Conservation (phyloP, 2,888 invertebrate genomes). For the Pollenia amentaria region DNA sequence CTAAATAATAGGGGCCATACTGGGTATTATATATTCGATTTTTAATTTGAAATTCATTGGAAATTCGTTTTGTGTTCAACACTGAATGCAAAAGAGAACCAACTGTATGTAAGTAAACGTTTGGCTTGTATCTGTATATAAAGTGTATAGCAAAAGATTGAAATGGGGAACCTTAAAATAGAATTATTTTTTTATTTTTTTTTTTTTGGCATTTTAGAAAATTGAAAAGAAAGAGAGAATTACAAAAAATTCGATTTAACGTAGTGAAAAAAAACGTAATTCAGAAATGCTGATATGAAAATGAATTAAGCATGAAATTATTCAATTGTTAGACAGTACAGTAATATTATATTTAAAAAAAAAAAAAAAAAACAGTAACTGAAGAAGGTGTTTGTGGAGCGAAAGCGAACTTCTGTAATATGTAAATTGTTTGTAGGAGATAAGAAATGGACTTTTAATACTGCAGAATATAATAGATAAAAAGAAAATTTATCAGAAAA, state of each 20-base stretch:
- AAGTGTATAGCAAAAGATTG: not conserved
- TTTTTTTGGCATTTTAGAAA: conserved; percentile 27
- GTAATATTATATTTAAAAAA: not conserved
- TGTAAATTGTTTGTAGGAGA: too few relatives aligned
- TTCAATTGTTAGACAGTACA: conserved; percentile 54
- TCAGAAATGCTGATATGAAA: conserved; percentile 58
- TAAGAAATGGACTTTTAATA: too few relatives aligned
- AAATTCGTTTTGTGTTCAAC: conserved; percentile 59
- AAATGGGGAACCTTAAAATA: conserved; percentile 16
- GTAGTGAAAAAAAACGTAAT: conserved; percentile 41
- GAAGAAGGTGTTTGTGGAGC: too few relatives aligned
- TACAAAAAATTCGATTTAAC: not conserved
- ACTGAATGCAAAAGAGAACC: conserved; percentile 50
- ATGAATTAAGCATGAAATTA: conserved; percentile 74
- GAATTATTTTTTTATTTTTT: conserved; percentile 11
- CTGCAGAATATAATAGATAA: too few relatives aligned
- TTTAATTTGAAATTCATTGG: conserved; percentile 73
- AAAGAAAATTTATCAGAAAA: too few relatives aligned
- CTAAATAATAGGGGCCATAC: conserved; percentile 57
- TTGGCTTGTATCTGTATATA: too few relatives aligned
- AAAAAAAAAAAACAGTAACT: not conserved
- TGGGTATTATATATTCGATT: conserved; percentile 72
- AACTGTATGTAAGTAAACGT: not conserved
- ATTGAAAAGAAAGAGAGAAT: conserved; percentile 11
- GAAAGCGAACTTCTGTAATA: too few relatives aligned